Conservation (phyloP, 2,797 vertebrate species). For the Kryptolebias ocellatus region DNA sequence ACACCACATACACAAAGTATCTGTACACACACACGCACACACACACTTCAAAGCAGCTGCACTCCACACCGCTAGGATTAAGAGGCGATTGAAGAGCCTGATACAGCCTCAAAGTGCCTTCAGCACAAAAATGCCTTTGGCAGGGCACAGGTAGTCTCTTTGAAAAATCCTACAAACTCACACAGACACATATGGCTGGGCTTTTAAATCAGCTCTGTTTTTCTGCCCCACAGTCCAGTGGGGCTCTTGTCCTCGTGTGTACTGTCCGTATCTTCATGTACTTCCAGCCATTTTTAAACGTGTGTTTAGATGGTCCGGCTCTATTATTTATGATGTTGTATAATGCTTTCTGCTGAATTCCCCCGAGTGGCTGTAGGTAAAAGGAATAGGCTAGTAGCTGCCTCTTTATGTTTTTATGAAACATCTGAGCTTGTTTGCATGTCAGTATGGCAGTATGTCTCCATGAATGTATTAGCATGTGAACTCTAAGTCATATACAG, state of each 20-base stretch:
- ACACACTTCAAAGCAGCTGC: conserved; percentile 78
- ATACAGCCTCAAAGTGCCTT: conserved; percentile 81
- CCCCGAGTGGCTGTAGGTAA: conserved; percentile 58
- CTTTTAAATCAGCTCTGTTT: conserved; percentile 71
- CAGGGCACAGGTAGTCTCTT: conserved; percentile 78
- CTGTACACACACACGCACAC: conserved; percentile 34
- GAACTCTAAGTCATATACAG: conserved; percentile 15
- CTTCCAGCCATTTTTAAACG: conserved; percentile 47
- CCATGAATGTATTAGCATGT: conserved; percentile 39
- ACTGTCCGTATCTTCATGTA: conserved; percentile 50
- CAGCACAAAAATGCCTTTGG: conserved; percentile 78
- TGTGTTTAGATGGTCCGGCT: conserved; percentile 38
- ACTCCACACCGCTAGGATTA: conserved; percentile 75
- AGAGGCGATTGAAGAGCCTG: conserved; percentile 80
- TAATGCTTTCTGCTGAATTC: conserved; percentile 56
- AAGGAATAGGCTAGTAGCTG: conserved; percentile 68
- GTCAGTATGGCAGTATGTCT: conserved; percentile 56
- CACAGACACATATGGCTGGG: conserved; percentile 42
- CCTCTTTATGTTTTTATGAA: conserved; percentile 70
- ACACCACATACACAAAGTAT: conserved; percentile 35
- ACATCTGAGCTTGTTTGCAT: conserved; percentile 64
- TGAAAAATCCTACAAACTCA: conserved; percentile 67
- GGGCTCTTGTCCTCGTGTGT: conserved; percentile 37
- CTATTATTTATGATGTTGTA: conserved; percentile 59
- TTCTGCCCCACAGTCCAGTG: conserved; percentile 52